Evolutionary conservation across 1,140 invertebrate genomes (phyloP).

Genomic region (Heliconius himera): DNA sequence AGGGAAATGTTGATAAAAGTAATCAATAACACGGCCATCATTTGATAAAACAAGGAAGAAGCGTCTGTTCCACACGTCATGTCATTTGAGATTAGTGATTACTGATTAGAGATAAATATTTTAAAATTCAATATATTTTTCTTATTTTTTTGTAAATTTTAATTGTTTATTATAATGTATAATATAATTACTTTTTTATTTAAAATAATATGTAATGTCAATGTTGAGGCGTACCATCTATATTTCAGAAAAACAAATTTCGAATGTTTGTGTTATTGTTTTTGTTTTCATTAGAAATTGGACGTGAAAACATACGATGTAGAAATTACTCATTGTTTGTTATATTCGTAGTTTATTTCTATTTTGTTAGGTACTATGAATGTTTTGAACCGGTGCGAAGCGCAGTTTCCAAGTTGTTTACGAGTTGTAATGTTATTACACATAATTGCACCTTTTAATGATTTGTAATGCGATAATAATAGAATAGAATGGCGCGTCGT

Average conservation of each 20-base stretch:
- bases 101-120: too few relatives aligned
- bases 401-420: not conserved
- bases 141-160: too few relatives aligned
- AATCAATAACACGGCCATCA: not conserved
- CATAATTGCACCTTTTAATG: not conserved
- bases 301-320: conserved; percentile 20
- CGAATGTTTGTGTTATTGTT: not conserved
- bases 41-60: not conserved
- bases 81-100: too few relatives aligned
- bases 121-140: too few relatives aligned
- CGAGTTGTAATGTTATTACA: not conserved
- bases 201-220: too few relatives aligned
- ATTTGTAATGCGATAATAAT: conserved; percentile 1
- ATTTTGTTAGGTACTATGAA: not conserved
- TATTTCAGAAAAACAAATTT: not conserved
- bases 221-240: not conserved
- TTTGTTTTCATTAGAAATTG: not conserved
- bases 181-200: too few relatives aligned
- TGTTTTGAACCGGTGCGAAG: conserved; percentile 8
- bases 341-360: conserved; percentile 12
- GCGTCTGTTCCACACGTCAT: not conserved
- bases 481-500: not conserved
- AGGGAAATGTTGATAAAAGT: not conserved
- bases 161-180: too few relatives aligned
- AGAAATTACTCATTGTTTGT: conserved; percentile 22